Evolutionary conservation across 2,888 invertebrate genomes (phyloP), one percentile per base, ranked within the genome.

Genomic region (Drosophila paramelanica): DNA sequence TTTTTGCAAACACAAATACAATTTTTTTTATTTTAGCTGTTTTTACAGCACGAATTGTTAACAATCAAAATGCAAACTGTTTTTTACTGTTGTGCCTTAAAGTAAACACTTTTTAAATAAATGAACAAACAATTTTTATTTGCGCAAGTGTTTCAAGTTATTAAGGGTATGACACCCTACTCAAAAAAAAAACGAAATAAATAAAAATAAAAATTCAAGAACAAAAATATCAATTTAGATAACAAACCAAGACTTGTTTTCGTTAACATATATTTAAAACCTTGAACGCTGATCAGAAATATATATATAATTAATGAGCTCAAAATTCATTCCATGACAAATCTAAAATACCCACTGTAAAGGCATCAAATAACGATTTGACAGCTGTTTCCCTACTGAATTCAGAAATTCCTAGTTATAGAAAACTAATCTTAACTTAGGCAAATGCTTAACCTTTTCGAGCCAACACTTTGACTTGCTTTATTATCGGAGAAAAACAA

Each of bases 71-170:
- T 42, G 56, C 52, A 69, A 73, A 75, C 57, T 61, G 42, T 70
- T 60, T 41, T 41, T 64, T 23, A 64, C 56, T 73, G 61, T 62
- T 70, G 43, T 7, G 46, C 14, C 52, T 41, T n/a, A 31, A 50
- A 10, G 51, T 27, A 31, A 47, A 46, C 43, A 61, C 25, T 47
- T 43, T 55, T 11, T 31, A 75, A 71, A 75, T 61, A 61, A 56
- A 31, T 51, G 38, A 52, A 62, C 76, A 76, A 60, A 43, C 65
- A 49, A 23, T 61, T 60, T 55, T 55, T 72, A 57, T 66, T 72
- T 72, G 49, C 59, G n/a, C 67, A 71, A 79, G 67, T 81, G 66
- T 73, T 60, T 47, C 42, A 65, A 53, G 39, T 60, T 70, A 13
- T 11, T 8, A 17, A 3, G 1, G 20, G 17, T 49, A 11, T 10